phyloP scores from a whole-genome alignment of 2,888 invertebrate genomes.

The Mactromeris polynyma region DNA sequence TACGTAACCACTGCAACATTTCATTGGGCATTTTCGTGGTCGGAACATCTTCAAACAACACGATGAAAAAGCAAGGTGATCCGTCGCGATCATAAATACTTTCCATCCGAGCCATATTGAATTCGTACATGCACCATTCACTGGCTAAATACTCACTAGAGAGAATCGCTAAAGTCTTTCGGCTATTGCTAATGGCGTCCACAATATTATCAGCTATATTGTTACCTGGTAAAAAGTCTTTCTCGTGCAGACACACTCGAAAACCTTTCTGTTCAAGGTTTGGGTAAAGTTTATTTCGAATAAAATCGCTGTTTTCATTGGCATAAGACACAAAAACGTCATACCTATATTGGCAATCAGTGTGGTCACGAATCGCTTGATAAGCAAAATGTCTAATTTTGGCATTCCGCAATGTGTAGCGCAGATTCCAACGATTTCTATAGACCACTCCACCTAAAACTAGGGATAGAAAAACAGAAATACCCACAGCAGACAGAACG shows the following conservation, averaged over 20 bases:
- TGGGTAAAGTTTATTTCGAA: slow-evolving; percentile 32
- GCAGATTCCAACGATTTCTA: slow-evolving; percentile 29
- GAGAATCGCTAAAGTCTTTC: slow-evolving; percentile 70
- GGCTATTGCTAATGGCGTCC: slow-evolving; percentile 70
- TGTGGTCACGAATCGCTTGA: neutral
- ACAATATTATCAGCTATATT: slow-evolving; percentile 72
- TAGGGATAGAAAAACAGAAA: slow-evolving; percentile 29
- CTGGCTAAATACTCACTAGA: slow-evolving; percentile 65
- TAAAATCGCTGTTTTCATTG: slow-evolving; percentile 35
- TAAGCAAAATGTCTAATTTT: slow-evolving; percentile 37
- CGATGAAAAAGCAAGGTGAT: slow-evolving; percentile 67
- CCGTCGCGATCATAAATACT: slow-evolving; percentile 64
- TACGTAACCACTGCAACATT: slow-evolving; percentile 43
- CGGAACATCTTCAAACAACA: slow-evolving; percentile 58
- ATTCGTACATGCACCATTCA: slow-evolving; percentile 75
- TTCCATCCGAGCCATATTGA: slow-evolving; percentile 42
- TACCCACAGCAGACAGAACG: neutral
- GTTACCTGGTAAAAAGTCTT: slow-evolving; percentile 71
- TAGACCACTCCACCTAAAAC: slow-evolving; percentile 52
- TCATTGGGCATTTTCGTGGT: slow-evolving; percentile 36
- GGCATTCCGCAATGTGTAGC: slow-evolving; percentile 54
- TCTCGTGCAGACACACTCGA: slow-evolving; percentile 68
- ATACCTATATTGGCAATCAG: slow-evolving; percentile 22
- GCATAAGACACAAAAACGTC: slow-evolving; percentile 31
- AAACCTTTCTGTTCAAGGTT: slow-evolving; percentile 42